Conservation (phyloP, 2,888 invertebrate species). For the Campaea margaritaria region DNA sequence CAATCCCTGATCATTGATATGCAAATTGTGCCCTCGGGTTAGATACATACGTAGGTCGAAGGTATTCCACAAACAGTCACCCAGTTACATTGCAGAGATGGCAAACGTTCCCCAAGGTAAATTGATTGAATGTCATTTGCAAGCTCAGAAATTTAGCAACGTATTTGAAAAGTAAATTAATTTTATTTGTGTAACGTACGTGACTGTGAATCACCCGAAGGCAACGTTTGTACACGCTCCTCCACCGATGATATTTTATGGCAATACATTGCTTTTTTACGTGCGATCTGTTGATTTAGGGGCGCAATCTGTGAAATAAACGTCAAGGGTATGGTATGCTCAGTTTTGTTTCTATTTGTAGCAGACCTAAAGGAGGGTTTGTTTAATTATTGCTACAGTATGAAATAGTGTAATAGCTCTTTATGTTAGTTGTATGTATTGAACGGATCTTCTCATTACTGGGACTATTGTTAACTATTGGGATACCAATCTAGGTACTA, state of each 20-base stretch:
- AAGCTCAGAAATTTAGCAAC: constrained; percentile 11
- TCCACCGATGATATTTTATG: constrained; percentile 19
- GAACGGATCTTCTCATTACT: too few relatives aligned
- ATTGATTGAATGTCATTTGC: constrained; percentile 16
- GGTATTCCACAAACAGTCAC: constrained; percentile 9
- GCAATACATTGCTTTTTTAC: constrained; percentile 21
- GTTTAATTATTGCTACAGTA: too few relatives aligned
- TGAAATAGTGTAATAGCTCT: too few relatives aligned
- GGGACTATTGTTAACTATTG: too few relatives aligned
- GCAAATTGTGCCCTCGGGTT: constrained; percentile 19
- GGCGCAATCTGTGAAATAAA: constrained; percentile 14
- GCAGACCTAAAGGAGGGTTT: too few relatives aligned
- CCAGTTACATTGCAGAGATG: constrained; percentile 8
- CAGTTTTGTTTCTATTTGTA: not conserved
- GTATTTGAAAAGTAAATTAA: constrained; percentile 16
- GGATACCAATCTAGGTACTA: too few relatives aligned
- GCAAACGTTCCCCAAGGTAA: constrained; percentile 3
- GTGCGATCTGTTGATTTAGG: constrained; percentile 23
- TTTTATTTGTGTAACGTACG: constrained; percentile 11
- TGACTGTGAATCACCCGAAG: constrained; percentile 8
- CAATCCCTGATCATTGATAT: constrained; percentile 13
- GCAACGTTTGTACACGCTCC: not conserved
- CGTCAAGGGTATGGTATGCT: constrained; percentile 8
- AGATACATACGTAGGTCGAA: not conserved
- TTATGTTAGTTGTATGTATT: too few relatives aligned